These are phyloP conservation scores for Mesochorus sp. DNA, from an alignment of 2,888 invertebrate genomes.

Conservation along the genomic window DNA sequence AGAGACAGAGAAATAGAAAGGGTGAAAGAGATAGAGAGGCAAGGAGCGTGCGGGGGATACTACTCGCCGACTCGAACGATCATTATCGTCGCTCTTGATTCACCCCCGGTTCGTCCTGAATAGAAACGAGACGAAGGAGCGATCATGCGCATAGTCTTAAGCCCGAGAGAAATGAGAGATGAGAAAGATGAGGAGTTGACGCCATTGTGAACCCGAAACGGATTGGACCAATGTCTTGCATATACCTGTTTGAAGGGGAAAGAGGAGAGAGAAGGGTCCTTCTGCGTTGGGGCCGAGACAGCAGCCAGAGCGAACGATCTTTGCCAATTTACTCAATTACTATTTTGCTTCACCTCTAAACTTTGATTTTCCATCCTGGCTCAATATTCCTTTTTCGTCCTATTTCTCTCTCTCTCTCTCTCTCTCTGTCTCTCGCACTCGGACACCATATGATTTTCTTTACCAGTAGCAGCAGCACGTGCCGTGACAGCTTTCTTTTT, in stretches of 20 bases:
- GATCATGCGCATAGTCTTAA: slow-evolving; percentile 4
- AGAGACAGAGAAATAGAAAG: slow-evolving; percentile 1
- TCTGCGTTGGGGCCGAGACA: neutral
- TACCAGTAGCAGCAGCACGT: slow-evolving; percentile 16
- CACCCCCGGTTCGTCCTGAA: slow-evolving; percentile 44
- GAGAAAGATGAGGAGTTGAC: slow-evolving; percentile 29
- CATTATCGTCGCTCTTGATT: slow-evolving; percentile 53
- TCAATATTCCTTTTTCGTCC: neutral
- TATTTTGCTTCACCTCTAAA: slow-evolving; percentile 43
- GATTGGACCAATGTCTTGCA: neutral
- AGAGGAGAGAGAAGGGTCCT: neutral
- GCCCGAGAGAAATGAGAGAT: slow-evolving; percentile 2
- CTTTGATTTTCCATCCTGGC: slow-evolving; percentile 21
- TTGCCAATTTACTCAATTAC: slow-evolving; percentile 61
- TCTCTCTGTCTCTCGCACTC: neutral
- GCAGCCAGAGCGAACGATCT: slow-evolving; percentile 28
- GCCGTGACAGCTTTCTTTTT: slow-evolving; percentile 4
- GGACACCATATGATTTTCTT: neutral
- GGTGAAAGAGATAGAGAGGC: slow-evolving; percentile 1
- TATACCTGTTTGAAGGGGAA: neutral
- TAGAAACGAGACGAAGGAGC: slow-evolving; percentile 26
- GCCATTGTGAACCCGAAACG: slow-evolving; percentile 32
- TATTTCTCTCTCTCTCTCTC: slow-evolving; percentile 3
- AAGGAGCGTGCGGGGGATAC: slow-evolving; percentile 49
- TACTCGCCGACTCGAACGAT: slow-evolving; percentile 50